Percentiles rank a stretch among this genome's conserved stretches.
Evolutionary conservation across 2,888 invertebrate species (phyloP).

Genomic region (Tromatobia lineatoria): DNA sequence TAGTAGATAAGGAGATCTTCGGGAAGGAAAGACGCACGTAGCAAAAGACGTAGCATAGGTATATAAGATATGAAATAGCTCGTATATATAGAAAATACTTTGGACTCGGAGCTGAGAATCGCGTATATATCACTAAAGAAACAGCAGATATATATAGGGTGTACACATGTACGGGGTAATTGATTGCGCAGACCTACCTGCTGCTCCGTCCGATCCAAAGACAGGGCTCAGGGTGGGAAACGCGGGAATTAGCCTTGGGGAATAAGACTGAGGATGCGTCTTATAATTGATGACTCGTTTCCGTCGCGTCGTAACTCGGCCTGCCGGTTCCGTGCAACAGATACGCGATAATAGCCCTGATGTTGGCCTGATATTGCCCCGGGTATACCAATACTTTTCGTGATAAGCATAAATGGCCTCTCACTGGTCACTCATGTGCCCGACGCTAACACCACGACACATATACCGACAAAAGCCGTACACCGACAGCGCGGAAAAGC

Average conservation of each 20-base stretch:
- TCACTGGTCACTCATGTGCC: slow-evolving; percentile 15
- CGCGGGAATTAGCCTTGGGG: slow-evolving; percentile 26
- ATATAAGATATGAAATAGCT: background rate
- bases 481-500: slow-evolving; percentile 43
- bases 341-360: background rate
- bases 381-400: background rate
- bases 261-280: background rate
- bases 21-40: slow-evolving; percentile 4
- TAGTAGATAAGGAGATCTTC: background rate
- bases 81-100: background rate
- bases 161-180: background rate
- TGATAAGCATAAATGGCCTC: slow-evolving; percentile 9
- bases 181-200: slow-evolving; percentile 11
- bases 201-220: slow-evolving; percentile 24
- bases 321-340: slow-evolving; percentile 16
- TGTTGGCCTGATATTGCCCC: background rate
- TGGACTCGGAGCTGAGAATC: background rate
- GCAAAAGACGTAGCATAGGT: background rate
- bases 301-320: background rate
- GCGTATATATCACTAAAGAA: background rate
- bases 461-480: background rate
- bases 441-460: background rate
- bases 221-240: slow-evolving; percentile 46
- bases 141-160: background rate
- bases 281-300: slow-evolving; percentile 1